A percentile compares a stretch with the other conserved stretches of the same genome.
Evolutionary conservation across 2,113 vertebrate species (phyloP).

Genomic region (Miniopterus natalensis): DNA sequence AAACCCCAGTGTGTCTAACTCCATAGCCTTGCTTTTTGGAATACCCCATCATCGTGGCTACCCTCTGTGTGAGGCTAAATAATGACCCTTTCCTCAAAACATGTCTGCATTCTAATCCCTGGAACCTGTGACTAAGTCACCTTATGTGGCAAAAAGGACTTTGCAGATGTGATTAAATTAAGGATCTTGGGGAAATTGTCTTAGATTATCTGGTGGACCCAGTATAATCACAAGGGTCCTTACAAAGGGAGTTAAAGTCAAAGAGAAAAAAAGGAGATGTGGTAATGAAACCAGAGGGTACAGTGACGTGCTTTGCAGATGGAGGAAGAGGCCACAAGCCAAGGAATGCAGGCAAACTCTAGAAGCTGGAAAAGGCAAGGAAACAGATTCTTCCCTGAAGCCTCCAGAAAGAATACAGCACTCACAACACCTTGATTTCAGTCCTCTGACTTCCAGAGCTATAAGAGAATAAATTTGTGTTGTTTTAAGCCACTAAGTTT

Average conservation of each 20-base stretch:
- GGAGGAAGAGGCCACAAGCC: background rate
- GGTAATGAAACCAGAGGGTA: background rate
- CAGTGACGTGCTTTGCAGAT: background rate
- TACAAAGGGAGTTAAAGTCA: background rate
- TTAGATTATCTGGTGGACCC: background rate
- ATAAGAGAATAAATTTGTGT: background rate
- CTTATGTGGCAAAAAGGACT: background rate
- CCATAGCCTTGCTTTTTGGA: background rate
- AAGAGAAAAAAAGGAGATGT: background rate
- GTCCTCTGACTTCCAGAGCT: background rate
- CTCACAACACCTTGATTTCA: background rate
- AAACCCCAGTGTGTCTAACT: background rate
- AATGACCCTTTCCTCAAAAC: background rate
- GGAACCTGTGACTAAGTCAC: background rate
- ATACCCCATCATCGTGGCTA: background rate
- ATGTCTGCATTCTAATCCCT: background rate
- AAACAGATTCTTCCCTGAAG: background rate
- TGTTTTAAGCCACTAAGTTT: constrained; percentile 17
- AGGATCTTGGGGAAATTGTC: background rate
- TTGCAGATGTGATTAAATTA: constrained; percentile 2
- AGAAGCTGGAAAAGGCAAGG: background rate
- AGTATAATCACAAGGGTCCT: background rate
- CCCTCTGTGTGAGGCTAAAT: background rate
- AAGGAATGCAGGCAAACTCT: background rate
- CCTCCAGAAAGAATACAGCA: background rate